phyloP scores from a whole-genome alignment of 2,888 invertebrate species.

The Phyto melanocephala region DNA sequence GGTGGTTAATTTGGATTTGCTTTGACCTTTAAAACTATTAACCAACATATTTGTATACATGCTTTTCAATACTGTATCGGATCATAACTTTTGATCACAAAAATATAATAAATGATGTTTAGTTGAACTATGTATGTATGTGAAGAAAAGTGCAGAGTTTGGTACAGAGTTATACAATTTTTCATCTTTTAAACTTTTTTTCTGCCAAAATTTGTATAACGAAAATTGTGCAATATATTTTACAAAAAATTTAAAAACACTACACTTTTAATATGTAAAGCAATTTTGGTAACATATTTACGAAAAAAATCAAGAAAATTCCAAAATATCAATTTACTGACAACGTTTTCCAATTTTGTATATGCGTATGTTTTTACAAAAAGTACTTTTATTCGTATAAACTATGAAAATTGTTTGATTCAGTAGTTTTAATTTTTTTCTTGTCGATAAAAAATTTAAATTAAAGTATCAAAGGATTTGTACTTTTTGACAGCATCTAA shows the following conservation, averaged over 20 bases:
- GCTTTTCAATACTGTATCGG: too few relatives aligned
- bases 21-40: too few relatives aligned
- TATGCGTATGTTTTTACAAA: not conserved
- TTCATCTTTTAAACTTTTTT: too few relatives aligned
- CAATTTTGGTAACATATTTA: not conserved
- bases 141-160: too few relatives aligned
- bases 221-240: too few relatives aligned
- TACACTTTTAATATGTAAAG: not conserved
- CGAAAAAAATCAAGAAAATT: conserved; percentile 1
- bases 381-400: not conserved
- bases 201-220: too few relatives aligned
- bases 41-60: too few relatives aligned
- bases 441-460: conserved; percentile 43
- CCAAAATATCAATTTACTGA: conserved; percentile 57
- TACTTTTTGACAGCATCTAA: conserved; percentile 37
- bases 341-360: not conserved
- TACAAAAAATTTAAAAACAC: not conserved
- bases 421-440: not conserved
- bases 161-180: too few relatives aligned
- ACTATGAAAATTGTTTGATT: conserved; percentile 19
- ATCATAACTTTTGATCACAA: too few relatives aligned
- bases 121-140: too few relatives aligned
- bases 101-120: too few relatives aligned
- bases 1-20: too few relatives aligned
- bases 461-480: conserved; percentile 61